phyloP scores from a whole-genome alignment of 1,140 invertebrate genomes.

The Hestina assimilis region DNA sequence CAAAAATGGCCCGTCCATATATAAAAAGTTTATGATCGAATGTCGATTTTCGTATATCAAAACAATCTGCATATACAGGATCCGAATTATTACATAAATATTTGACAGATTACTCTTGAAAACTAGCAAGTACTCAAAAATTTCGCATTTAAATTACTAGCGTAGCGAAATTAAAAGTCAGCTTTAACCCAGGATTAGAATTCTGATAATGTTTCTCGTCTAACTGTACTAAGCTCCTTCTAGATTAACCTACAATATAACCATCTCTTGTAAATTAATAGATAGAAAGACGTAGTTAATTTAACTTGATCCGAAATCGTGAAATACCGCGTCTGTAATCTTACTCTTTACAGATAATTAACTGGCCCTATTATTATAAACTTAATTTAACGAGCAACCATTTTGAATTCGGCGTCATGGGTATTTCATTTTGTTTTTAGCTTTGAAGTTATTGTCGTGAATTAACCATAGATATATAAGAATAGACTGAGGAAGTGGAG shows the following conservation, averaged over 20 bases:
- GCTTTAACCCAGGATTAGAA: background rate
- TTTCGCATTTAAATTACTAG: background rate
- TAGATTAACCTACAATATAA: too few species aligned
- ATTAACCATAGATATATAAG: too few species aligned
- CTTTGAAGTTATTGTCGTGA: too few species aligned
- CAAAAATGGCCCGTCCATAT: too few species aligned
- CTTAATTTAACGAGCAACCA: background rate
- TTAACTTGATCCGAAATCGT: constrained; percentile 25
- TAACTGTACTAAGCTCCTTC: background rate
- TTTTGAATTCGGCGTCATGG: background rate
- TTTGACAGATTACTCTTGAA: too few species aligned
- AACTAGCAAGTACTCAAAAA: too few species aligned
- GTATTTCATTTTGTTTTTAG: background rate
- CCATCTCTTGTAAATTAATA: constrained; percentile 14
- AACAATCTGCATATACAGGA: too few species aligned
- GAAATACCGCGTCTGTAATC: constrained; percentile 24
- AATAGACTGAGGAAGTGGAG: too few species aligned
- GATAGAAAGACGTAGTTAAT: constrained; percentile 10
- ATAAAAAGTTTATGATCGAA: too few species aligned
- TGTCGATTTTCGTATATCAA: too few species aligned
- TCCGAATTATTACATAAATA: too few species aligned
- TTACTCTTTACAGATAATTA: constrained; percentile 29
- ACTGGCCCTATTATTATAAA: background rate
- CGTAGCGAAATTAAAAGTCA: background rate
- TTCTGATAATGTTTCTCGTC: background rate